Conservation (phyloP, 2,113 vertebrate genomes). For the Prolemur simus region DNA sequence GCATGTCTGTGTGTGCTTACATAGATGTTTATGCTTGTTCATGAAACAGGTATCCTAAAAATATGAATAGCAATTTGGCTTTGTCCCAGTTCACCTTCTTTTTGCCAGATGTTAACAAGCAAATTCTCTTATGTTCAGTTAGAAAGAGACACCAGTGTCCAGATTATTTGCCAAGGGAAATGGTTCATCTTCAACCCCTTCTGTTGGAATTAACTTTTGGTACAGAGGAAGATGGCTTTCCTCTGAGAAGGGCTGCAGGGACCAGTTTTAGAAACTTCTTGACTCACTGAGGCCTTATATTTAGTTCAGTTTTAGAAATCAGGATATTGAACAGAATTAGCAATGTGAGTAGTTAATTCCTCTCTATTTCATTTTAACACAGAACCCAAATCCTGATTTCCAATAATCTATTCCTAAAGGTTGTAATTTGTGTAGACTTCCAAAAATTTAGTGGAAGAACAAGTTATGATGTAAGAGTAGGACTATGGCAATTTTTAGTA, state of each 20-base stretch:
- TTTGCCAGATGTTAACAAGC: background rate
- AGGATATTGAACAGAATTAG: slow-evolving; percentile 12
- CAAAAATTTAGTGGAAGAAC: background rate
- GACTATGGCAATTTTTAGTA: background rate
- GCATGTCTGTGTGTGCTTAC: background rate
- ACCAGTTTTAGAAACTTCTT: background rate
- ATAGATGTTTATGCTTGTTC: background rate
- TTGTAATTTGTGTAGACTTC: background rate
- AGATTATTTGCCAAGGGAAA: background rate
- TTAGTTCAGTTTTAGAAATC: background rate
- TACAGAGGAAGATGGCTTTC: background rate
- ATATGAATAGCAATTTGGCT: background rate
- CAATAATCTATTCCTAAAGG: background rate
- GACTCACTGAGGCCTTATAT: background rate
- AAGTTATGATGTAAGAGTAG: background rate
- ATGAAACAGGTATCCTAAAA: background rate
- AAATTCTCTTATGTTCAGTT: background rate
- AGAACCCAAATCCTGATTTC: background rate
- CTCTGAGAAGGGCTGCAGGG: background rate
- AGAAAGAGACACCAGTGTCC: background rate
- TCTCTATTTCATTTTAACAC: background rate
- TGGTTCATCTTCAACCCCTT: background rate
- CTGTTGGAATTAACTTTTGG: background rate
- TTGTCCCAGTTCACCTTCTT: background rate
- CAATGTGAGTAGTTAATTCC: background rate